These are phyloP conservation scores for Euwallacea similis DNA, from an alignment of 1,140 invertebrate species.

Conservation along the genomic window DNA sequence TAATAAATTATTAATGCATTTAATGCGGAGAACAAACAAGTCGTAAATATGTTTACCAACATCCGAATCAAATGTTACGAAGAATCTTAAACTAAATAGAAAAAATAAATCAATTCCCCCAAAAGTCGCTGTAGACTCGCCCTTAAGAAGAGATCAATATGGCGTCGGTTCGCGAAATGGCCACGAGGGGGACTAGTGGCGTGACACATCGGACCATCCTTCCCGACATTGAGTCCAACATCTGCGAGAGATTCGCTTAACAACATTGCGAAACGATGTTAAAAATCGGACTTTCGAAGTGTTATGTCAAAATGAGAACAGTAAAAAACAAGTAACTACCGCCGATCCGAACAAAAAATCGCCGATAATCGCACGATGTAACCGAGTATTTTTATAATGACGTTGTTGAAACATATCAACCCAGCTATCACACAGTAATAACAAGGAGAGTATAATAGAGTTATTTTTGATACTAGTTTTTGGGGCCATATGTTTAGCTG, in stretches of 20 bases:
- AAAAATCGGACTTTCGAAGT: conserved; percentile 30
- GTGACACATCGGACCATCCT: conserved; percentile 25
- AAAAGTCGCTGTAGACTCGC: too few relatives aligned
- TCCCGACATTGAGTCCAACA: conserved; percentile 13
- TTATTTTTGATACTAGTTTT: conserved; percentile 50
- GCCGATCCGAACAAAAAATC: not conserved
- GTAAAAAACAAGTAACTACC: conserved; percentile 23
- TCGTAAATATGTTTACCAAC: too few relatives aligned
- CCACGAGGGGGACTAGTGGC: conserved; percentile 8
- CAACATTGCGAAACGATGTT: conserved; percentile 21
- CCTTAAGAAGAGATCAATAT: conserved; percentile 20
- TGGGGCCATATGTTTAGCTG: conserved; percentile 41
- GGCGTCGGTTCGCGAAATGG: conserved; percentile 1
- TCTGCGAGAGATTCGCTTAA: conserved; percentile 24
- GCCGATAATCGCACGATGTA: not conserved
- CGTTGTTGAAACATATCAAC: conserved; percentile 33
- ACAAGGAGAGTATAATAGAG: conserved; percentile 42
- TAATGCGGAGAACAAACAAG: too few relatives aligned
- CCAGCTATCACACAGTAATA: conserved; percentile 19
- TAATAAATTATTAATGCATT: too few relatives aligned
- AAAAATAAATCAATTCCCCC: too few relatives aligned
- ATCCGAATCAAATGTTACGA: too few relatives aligned
- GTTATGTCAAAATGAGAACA: conserved; percentile 27
- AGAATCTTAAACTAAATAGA: too few relatives aligned
- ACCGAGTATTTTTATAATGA: conserved; percentile 17